Percentiles rank a stretch among this genome's conserved stretches.
phyloP scores from a whole-genome alignment of 2,797 vertebrate genomes.

The Aldrovandia affinis region DNA sequence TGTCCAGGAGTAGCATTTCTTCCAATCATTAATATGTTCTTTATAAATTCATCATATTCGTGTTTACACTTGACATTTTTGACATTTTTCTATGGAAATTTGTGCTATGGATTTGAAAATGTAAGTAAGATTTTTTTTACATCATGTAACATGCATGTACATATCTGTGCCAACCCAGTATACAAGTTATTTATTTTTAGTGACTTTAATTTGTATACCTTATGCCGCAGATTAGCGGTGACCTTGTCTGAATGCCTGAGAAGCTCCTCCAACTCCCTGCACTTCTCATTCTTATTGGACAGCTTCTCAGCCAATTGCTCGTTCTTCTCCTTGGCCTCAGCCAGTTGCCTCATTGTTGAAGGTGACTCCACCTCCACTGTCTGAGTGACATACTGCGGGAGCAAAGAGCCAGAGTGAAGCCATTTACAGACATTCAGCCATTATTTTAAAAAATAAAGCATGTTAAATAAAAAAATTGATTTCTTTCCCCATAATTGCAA shows the following conservation, averaged over 20 bases:
- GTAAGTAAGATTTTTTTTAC: too few relatives aligned
- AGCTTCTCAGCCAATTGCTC: constrained; percentile 70
- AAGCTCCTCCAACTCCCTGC: constrained; percentile 78
- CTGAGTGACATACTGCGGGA: constrained; percentile 73
- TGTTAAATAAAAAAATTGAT: not conserved
- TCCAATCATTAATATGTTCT: not conserved
- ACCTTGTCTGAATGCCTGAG: constrained; percentile 76
- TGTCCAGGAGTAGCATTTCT: constrained; percentile 46
- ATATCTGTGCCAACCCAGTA: not conserved
- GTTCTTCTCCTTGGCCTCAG: constrained; percentile 72
- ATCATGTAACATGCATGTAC: not conserved
- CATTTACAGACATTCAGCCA: not conserved
- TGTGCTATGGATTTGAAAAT: not conserved
- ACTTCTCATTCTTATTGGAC: constrained; percentile 69
- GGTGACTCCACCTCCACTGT: constrained; percentile 79
- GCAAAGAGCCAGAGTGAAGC: not conserved
- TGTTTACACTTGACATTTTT: not conserved
- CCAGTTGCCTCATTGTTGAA: constrained; percentile 68
- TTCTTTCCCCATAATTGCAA: not conserved
- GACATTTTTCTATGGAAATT: not conserved
- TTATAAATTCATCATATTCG: not conserved
- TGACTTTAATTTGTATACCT: constrained; percentile 61
- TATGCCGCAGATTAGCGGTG: constrained; percentile 76
- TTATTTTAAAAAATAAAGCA: not conserved
- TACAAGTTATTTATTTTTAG: not conserved